Evolutionary conservation across 2,797 vertebrate species (phyloP).

Genomic region (Scolopax rusticola): DNA sequence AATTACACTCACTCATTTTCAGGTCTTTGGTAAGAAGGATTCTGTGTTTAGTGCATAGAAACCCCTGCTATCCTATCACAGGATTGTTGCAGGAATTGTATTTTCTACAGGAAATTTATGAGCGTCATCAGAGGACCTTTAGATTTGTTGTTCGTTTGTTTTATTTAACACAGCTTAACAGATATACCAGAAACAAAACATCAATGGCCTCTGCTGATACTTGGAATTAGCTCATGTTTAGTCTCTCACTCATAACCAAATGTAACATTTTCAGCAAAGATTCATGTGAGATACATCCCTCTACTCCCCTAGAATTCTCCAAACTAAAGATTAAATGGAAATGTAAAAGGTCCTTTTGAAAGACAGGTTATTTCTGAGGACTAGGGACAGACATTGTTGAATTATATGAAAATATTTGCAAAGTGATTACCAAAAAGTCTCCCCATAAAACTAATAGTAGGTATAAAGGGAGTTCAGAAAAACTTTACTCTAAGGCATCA

Average conservation of each 20-base stretch:
- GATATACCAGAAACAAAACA: neutral
- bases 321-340: neutral
- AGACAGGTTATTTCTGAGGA: neutral
- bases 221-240: neutral
- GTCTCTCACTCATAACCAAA: neutral
- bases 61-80: neutral
- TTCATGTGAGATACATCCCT: neutral
- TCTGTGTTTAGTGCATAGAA: neutral
- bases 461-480: neutral
- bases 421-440: neutral
- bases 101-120: neutral
- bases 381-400: neutral
- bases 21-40: neutral
- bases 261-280: neutral
- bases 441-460: neutral
- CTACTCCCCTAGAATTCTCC: neutral
- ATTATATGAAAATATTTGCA: neutral
- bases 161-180: neutral
- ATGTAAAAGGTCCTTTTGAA: neutral
- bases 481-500: neutral
- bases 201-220: neutral
- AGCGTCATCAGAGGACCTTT: neutral
- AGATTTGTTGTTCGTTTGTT: neutral
- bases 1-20: neutral
- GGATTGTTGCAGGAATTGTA: neutral